These are phyloP conservation scores for Wasmannia auropunctata DNA, from an alignment of 1,140 invertebrate genomes.

Conservation along the genomic window DNA sequence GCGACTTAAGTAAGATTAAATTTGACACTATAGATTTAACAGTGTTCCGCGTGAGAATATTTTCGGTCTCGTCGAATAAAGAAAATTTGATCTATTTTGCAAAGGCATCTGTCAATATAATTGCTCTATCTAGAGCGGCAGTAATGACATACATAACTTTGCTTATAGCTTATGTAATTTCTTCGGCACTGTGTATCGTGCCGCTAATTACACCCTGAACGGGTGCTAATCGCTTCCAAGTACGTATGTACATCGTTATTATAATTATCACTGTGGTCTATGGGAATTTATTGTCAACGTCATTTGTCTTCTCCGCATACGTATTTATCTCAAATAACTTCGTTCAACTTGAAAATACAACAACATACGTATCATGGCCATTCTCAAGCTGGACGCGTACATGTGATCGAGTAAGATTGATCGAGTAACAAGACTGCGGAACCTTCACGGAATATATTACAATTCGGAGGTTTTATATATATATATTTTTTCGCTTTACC, in stretches of 20 bases:
- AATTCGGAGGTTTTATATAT: background rate
- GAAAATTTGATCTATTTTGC: background rate
- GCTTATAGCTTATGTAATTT: constrained; percentile 22
- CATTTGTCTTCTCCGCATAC: background rate
- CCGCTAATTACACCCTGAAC: constrained; percentile 39
- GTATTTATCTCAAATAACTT: background rate
- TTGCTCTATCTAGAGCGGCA: background rate
- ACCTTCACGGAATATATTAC: background rate
- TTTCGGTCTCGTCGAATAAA: background rate
- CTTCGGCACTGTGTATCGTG: constrained; percentile 24
- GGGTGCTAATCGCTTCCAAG: constrained; percentile 50
- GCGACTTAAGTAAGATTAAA: no score
- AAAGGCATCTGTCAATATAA: background rate
- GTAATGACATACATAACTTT: background rate
- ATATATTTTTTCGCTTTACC: background rate
- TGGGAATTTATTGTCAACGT: background rate
- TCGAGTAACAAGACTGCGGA: background rate
- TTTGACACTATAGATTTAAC: no score
- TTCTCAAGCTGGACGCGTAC: background rate
- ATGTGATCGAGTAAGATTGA: background rate
- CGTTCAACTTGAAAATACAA: background rate
- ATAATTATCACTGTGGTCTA: constrained; percentile 15
- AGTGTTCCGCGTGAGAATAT: no score
- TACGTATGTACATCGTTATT: constrained; percentile 39
- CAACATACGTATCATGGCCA: background rate